These are phyloP conservation scores for Caenorhabditis sp. DNA, from an alignment of 2,888 invertebrate species.

Conservation along the genomic window DNA sequence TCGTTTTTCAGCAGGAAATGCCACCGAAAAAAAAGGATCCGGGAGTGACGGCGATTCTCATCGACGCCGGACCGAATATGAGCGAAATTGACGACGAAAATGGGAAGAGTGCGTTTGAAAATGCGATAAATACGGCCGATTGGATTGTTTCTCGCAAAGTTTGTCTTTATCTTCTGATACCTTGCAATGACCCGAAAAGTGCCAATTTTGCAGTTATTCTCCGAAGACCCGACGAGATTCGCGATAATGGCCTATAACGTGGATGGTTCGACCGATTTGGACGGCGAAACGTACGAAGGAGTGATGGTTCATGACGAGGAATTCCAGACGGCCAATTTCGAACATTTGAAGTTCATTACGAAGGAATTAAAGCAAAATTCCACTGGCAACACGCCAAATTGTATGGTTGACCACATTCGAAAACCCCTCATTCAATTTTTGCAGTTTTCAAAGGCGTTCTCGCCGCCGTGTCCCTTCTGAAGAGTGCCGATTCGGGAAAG, in stretches of 20 bases:
- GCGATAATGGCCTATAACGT: constrained; percentile 13
- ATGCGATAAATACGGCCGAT: constrained; percentile 19
- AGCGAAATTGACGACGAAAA: neutral
- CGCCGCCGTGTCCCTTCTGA: constrained; percentile 2
- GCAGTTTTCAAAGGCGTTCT: constrained; percentile 18
- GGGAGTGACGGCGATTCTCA: constrained; percentile 32
- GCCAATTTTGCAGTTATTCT: constrained; percentile 29
- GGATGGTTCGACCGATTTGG: neutral
- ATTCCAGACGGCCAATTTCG: constrained; percentile 17
- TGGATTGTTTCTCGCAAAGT: constrained; percentile 47
- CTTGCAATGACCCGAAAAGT: neutral
- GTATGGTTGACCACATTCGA: neutral
- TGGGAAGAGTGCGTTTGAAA: constrained; percentile 27
- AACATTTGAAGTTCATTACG: constrained; percentile 26
- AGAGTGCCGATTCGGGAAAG: neutral
- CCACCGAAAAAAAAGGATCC: constrained; percentile 40
- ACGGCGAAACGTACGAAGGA: neutral
- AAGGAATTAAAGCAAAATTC: constrained; percentile 28
- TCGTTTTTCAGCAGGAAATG: constrained; percentile 16
- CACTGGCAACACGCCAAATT: neutral
- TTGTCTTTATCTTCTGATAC: neutral
- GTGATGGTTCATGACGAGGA: neutral
- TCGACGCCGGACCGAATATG: constrained; percentile 55
- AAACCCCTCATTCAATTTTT: neutral
- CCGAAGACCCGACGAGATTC: constrained; percentile 20